Evolutionary conservation across 2,113 vertebrate genomes (phyloP).

Genomic region (Eulemur rufifrons): DNA sequence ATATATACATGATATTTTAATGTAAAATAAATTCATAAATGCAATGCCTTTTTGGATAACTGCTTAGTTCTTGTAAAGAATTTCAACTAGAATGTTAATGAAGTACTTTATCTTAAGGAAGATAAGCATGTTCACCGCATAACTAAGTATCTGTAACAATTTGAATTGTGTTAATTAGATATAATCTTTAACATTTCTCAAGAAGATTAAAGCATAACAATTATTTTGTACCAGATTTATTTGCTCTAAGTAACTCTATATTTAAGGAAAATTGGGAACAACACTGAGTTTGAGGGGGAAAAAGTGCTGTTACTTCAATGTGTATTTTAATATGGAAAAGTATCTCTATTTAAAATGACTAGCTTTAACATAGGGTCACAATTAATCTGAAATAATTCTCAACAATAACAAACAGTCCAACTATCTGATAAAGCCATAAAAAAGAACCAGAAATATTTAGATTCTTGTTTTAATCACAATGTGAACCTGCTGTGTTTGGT

Average conservation of each 20-base stretch:
- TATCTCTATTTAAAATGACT: background rate
- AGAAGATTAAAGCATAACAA: background rate
- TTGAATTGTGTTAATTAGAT: background rate
- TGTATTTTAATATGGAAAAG: background rate
- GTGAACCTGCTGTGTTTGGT: slow-evolving; percentile 21
- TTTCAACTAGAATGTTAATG: background rate
- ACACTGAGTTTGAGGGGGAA: background rate
- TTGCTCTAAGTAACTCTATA: background rate
- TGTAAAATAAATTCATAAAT: background rate
- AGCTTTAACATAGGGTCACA: background rate
- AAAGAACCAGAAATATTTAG: slow-evolving; percentile 28
- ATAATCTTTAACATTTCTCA: background rate
- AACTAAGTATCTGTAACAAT: background rate
- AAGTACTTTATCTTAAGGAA: background rate
- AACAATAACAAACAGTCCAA: slow-evolving; percentile 25
- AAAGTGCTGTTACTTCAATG: background rate
- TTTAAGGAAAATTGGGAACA: background rate
- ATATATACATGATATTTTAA: background rate
- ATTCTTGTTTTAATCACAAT: background rate
- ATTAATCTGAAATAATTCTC: slow-evolving; percentile 47
- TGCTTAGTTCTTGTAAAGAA: background rate
- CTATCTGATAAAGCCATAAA: background rate
- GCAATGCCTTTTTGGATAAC: background rate
- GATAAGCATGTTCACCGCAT: background rate
- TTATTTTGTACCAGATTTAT: background rate